phyloP scores from a whole-genome alignment of 2,113 vertebrate species.

The Leiothrix lutea region DNA sequence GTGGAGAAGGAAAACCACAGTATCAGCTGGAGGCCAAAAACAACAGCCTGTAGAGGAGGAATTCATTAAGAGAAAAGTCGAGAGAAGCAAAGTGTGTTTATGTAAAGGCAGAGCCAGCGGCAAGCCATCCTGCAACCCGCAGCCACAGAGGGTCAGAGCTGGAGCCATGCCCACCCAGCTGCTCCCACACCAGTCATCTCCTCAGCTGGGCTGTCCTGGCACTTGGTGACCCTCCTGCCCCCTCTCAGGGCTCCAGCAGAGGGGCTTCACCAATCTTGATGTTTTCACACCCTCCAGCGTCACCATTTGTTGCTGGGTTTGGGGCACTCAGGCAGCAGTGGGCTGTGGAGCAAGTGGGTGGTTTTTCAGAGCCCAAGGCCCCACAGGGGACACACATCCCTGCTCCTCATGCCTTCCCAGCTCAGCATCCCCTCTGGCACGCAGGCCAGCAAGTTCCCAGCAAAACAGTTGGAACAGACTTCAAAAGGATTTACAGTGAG shows the following conservation, averaged over 20 bases:
- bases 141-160: background rate
- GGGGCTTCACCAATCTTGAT: background rate
- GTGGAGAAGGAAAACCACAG: conserved; percentile 44
- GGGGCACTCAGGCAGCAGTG: background rate
- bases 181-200: background rate
- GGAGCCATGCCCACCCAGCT: background rate
- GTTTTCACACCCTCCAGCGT: background rate
- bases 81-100: conserved; percentile 36
- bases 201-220: background rate
- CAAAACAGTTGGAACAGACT: conserved; percentile 46
- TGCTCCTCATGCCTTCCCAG: background rate
- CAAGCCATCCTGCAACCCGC: background rate
- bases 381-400: background rate
- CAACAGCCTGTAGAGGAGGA: conserved; percentile 38
- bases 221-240: background rate
- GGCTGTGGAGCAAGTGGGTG: background rate
- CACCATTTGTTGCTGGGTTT: background rate
- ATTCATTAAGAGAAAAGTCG: conserved; percentile 54
- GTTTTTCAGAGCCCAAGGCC: background rate
- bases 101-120: background rate
- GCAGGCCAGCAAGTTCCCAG: conserved; percentile 20
- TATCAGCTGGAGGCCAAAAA: conserved; percentile 31
- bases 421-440: conserved; percentile 1
- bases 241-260: background rate
- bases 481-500: conserved; percentile 53